Conservation (phyloP, 64 coral and sea anemone species). For the Pocillopora verrucosa region DNA sequence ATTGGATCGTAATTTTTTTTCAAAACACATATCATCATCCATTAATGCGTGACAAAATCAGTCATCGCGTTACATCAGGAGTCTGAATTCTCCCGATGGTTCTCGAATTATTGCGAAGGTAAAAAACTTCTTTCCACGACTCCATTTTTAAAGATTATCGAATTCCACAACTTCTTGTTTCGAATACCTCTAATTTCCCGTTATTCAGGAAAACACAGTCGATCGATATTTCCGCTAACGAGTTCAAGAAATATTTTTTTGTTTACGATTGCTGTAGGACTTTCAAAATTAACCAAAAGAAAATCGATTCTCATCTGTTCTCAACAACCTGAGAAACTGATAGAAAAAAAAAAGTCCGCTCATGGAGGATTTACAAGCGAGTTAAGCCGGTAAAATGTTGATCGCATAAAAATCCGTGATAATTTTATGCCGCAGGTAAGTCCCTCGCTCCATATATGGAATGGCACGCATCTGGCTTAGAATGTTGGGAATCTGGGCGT, state of each 20-base stretch:
- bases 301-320: too few species aligned
- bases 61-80: not conserved
- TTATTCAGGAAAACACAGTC: too few species aligned
- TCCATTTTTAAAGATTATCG: not conserved
- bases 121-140: not conserved
- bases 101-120: not conserved
- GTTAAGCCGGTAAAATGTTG: not conserved
- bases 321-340: too few species aligned
- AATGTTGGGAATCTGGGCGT: slow-evolving; percentile 87
- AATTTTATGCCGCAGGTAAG: slow-evolving; percentile 28
- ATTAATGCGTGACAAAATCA: not conserved
- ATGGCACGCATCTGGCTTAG: slow-evolving; percentile 77
- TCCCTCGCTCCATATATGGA: slow-evolving; percentile 81
- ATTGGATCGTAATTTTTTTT: not conserved
- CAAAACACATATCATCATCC: not conserved
- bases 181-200: too few species aligned
- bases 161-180: too few species aligned
- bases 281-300: too few species aligned
- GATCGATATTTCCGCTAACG: too few species aligned
- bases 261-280: too few species aligned
- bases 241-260: too few species aligned
- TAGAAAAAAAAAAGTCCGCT: too few species aligned
- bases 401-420: slow-evolving; percentile 15
- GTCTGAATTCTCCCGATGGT: not conserved
- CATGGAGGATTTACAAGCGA: too few species aligned